Evolutionary conservation across 1,140 invertebrate species (phyloP).

Genomic region (Aradophagus sp.): DNA sequence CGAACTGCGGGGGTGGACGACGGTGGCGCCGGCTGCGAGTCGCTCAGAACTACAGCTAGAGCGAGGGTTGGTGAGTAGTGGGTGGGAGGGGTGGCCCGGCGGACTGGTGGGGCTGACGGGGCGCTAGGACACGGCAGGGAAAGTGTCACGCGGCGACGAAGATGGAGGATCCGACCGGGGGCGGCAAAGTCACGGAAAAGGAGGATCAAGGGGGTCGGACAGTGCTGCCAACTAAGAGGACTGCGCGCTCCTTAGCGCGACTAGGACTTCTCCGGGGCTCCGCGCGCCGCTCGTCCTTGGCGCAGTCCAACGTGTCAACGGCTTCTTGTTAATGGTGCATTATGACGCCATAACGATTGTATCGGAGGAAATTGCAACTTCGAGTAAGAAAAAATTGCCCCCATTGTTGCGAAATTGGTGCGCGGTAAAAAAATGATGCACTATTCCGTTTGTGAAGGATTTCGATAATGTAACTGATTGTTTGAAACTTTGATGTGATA

Average conservation of each 20-base stretch:
- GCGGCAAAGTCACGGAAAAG: conserved; percentile 9
- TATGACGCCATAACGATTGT: no score
- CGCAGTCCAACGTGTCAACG: neutral
- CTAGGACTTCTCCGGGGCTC: conserved; percentile 4
- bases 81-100: no score
- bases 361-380: no score
- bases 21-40: conserved; percentile 65
- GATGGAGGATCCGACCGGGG: conserved; percentile 31
- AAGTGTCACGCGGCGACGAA: conserved; percentile 59
- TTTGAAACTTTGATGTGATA: no score
- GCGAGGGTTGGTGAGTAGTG: conserved; percentile 33
- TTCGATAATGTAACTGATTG: no score
- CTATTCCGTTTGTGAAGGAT: no score
- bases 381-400: no score
- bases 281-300: neutral
- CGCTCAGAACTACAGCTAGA: conserved; percentile 35
- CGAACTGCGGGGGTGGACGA: conserved; percentile 72
- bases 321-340: conserved; percentile 13
- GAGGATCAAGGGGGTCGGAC: conserved; percentile 12
- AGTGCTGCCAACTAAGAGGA: conserved; percentile 36
- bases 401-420: no score
- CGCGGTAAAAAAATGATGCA: no score
- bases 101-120: conserved; percentile 29
- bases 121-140: conserved; percentile 41
- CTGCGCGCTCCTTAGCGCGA: conserved; percentile 15